Evolutionary conservation across 2,113 vertebrate genomes (phyloP), one percentile per base, ranked within the genome.

Genomic region (Alethe castanea): DNA sequence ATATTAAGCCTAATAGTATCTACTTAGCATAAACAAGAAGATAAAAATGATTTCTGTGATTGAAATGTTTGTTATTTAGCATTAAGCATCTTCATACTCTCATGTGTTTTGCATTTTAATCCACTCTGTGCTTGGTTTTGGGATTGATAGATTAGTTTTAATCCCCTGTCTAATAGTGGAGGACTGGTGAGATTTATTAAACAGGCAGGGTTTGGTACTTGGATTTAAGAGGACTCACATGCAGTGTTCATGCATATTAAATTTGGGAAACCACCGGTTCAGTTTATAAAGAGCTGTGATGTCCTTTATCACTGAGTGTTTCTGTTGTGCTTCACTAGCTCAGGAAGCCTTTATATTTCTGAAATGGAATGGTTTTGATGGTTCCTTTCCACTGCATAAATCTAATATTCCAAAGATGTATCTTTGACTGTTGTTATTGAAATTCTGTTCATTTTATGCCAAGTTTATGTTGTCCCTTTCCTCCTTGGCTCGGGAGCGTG

Each of bases 71-170:
- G 97, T 98, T 98, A 97, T 98, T 98, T 98, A 98, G 98, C 97
- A 97, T 97, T 97, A 98, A 98, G 96, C 97, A 97, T 98, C 97
- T 98, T 98, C 97, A 94, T 95, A 96, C 95, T 97, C 97, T 96
- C 95, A 64, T 97, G 96, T 65, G 92, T 98, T 98, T 98, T 98
- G 97, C 97, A 98, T 98, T 98, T 98, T 98, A 98, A 98, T 98
- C 98, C 98, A 98, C 97, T 98, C 94, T 96, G 97, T 96, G 97
- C 97, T 98, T 98, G 97, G 97, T 98, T 98, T 98, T 97, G 97
- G 98, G 98, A 98, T 97, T 98, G 97, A 97, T 98, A 98, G 98
- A 98, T 98, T 98, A 98, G 98, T 98, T 98, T 98, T 98, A 98
- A 98, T 98, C 98, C 98, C 95, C 97, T 98, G 97, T 98, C 98